Evolutionary conservation across 2,797 vertebrate genomes (phyloP).

Genomic region (Catamblyrhynchus diadema): DNA sequence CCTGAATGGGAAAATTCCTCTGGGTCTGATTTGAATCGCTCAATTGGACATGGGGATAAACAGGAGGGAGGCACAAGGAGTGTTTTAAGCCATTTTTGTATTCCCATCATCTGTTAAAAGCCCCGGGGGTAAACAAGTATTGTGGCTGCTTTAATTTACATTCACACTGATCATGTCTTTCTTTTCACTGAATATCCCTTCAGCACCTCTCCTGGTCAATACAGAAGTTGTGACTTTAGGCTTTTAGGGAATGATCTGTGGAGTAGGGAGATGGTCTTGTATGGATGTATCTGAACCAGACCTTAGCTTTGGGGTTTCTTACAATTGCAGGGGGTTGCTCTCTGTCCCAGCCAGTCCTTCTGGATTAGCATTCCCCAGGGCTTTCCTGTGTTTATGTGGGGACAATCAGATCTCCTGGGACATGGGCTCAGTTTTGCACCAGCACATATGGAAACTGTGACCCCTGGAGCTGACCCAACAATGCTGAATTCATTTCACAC

Average conservation of each 20-base stretch:
- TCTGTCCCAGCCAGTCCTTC: background rate
- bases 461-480: background rate
- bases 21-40: background rate
- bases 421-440: background rate
- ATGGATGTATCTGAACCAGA: background rate
- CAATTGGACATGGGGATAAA: background rate
- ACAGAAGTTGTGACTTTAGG: background rate
- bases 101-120: background rate
- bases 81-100: background rate
- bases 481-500: accelerated
- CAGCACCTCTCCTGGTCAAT: background rate
- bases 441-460: accelerated
- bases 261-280: background rate
- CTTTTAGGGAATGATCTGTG: background rate
- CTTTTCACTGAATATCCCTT: background rate
- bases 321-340: background rate
- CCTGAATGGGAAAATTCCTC: background rate
- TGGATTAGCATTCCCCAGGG: background rate
- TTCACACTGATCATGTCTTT: background rate
- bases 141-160: background rate
- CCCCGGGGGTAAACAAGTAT: background rate
- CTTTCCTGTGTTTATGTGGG: accelerated
- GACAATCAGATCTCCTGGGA: background rate
- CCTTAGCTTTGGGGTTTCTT: background rate
- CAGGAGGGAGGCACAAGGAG: background rate